Percentiles rank a stretch among this genome's conserved stretches.
Conservation (phyloP, 2,797 vertebrate genomes). For the Macrochelys suwanniensis region DNA sequence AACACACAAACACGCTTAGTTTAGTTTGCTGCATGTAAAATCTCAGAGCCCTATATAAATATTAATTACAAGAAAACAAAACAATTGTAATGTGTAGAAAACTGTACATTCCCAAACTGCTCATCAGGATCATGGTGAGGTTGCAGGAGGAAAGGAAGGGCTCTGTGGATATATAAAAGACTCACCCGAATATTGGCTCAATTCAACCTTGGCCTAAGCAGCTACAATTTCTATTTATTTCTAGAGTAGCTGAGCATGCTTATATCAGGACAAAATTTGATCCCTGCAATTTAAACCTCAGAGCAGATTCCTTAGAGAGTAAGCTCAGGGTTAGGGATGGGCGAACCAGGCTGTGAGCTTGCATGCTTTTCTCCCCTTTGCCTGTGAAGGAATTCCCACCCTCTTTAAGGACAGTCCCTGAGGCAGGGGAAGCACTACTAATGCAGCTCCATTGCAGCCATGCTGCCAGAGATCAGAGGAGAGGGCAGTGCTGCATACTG, state of each 20-base stretch:
- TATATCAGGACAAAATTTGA: constrained; percentile 30
- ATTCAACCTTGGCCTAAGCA: background rate
- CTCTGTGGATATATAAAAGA: background rate
- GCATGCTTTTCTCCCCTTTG: background rate
- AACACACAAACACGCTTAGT: background rate
- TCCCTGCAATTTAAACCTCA: background rate
- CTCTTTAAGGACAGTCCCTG: background rate
- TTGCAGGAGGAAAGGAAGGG: constrained; percentile 7
- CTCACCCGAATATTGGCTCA: background rate
- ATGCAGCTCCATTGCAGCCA: background rate
- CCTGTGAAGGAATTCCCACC: background rate
- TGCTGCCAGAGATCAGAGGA: background rate
- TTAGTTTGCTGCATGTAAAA: constrained; percentile 25
- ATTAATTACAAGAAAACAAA: background rate
- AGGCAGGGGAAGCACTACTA: background rate
- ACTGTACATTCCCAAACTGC: background rate
- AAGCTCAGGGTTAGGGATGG: constrained; percentile 6
- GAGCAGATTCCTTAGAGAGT: background rate
- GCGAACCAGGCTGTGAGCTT: background rate
- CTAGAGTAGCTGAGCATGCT: constrained; percentile 32
- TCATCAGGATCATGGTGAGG: constrained; percentile 8
- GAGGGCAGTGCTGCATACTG: background rate
- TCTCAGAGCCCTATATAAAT: background rate
- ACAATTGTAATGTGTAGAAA: background rate
- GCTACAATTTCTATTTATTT: background rate